Conservation (phyloP, 2,888 invertebrate genomes). For the Sarcophaga subvicina region DNA sequence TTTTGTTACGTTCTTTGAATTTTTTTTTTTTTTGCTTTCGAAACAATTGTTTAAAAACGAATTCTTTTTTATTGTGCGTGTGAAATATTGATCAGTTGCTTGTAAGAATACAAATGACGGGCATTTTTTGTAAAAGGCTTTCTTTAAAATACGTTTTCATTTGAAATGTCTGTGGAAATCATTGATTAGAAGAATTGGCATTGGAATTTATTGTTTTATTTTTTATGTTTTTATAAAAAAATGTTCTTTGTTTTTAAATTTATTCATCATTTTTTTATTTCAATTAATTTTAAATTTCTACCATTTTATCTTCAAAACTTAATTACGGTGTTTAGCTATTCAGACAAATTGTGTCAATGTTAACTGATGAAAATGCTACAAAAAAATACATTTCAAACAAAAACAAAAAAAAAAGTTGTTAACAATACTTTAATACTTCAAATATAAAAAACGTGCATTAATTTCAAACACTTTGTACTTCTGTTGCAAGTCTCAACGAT, state of each 20-base stretch:
- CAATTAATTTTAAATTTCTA: not conserved
- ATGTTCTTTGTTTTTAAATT: not conserved
- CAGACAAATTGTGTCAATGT: slow-evolving; percentile 67
- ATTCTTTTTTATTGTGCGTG: not conserved
- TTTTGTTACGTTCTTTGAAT: not conserved
- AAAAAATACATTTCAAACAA: slow-evolving; percentile 14
- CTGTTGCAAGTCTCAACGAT: not conserved
- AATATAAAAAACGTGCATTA: slow-evolving; percentile 14
- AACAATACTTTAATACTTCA: not conserved
- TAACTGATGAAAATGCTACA: slow-evolving; percentile 38
- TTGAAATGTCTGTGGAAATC: not conserved
- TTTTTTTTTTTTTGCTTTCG: not conserved
- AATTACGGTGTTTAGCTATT: slow-evolving; percentile 30
- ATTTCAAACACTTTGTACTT: slow-evolving; percentile 1
- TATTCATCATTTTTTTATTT: not conserved
- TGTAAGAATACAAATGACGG: slow-evolving; percentile 21
- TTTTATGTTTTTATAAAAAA: not conserved
- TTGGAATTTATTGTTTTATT: not conserved
- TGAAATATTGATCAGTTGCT: slow-evolving; percentile 27
- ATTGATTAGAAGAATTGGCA: no score
- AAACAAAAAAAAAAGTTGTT: slow-evolving; percentile 18
- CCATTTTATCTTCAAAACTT: slow-evolving; percentile 44
- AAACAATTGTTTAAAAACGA: not conserved
- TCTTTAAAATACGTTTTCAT: slow-evolving; percentile 2
- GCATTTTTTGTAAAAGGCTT: not conserved